Base-by-base conservation (phyloP, 1,140 invertebrate genomes). In the Mamestra configurata region DNA sequence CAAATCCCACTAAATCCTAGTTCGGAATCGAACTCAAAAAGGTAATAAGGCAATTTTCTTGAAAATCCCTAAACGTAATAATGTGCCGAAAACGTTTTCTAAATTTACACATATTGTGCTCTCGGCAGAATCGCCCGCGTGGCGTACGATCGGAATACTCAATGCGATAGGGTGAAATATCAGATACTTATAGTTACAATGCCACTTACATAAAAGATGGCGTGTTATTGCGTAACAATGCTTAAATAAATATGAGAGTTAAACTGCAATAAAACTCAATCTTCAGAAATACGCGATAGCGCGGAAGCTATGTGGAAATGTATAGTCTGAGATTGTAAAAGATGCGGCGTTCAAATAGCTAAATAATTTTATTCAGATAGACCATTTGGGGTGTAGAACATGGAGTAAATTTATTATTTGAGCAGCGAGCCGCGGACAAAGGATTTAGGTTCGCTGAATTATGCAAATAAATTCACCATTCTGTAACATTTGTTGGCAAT, bases 381-480 rank as follows among this genome's bases (percentile, higher is more conserved):
- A 93, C 90, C 85, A 86, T 89, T 92, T 88, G 73, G 85, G 85
- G 87, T 90, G 88, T 89, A 87, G 88, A 92, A 85, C 89, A 92
- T 92, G 89, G 90, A 91, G 91, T 88, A 90, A 92, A 94, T 94
- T 94, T 93, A 94, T 94, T 92, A 94, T 94, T 92, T 94, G 79
- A 89, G 88, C 90, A 84, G 84, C 86, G 88, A 86, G 86, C 86
- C 82, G 84, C 90, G 91, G 90, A 92, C 90, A 94, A 93, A 93
- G 91, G 91, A 92, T 94, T 93, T 92, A 87, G 91, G 87, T 93
- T 92, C 90, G 89, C 85, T 89, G 92, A 94, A 91, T 93, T 94
- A 94, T 92, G 92, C 91, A 92, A 93, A 94, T 94, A 94, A 92
- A 94, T 93, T 93, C 90, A 90, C 90, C 91, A 94, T 94, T 92